Conservation (phyloP, 1,140 invertebrate species). For the Orchestia grillus region DNA sequence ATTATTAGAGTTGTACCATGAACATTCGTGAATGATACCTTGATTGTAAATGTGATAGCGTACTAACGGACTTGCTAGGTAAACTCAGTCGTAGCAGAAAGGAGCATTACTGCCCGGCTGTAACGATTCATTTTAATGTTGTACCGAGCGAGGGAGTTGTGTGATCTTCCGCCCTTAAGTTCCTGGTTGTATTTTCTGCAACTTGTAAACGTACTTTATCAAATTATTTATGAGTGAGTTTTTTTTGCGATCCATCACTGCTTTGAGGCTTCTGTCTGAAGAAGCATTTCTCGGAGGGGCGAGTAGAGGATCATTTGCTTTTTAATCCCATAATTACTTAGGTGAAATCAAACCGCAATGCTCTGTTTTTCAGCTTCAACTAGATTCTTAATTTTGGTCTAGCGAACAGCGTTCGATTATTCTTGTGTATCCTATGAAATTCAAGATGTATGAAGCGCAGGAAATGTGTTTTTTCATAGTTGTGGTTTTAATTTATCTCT, state of each 20-base stretch:
- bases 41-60: background rate
- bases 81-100: background rate
- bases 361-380: background rate
- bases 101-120: background rate
- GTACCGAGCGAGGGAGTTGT: background rate
- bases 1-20: background rate
- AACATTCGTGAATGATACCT: background rate
- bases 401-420: background rate
- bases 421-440: background rate
- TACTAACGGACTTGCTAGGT: background rate
- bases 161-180: background rate
- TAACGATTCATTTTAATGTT: background rate
- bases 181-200: background rate
- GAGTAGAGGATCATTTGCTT: background rate
- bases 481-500: background rate
- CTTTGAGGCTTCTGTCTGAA: background rate
- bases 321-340: background rate
- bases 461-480: background rate
- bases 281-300: background rate
- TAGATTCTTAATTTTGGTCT: background rate
- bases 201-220: background rate
- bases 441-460: background rate
- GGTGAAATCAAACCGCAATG: background rate
- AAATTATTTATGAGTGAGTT: background rate
- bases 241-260: background rate